These are phyloP conservation scores for Mormyrus iriodes DNA, from an alignment of 2,113 vertebrate genomes.

Conservation along the genomic window DNA sequence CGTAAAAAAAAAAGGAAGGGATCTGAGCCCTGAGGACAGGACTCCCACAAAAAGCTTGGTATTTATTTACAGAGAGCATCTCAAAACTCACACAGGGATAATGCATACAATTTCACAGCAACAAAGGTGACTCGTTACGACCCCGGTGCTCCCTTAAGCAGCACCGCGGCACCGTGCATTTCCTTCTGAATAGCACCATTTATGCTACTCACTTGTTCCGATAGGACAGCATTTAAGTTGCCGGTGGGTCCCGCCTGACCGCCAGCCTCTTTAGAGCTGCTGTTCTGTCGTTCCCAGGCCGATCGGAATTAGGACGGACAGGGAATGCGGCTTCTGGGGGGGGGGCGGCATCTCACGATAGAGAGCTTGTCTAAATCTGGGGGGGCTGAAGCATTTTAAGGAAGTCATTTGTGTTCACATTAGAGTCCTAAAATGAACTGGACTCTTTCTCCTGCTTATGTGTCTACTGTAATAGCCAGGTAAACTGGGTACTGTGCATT, in stretches of 20 bases:
- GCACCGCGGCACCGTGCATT: no score
- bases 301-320: not conserved
- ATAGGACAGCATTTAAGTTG: not conserved
- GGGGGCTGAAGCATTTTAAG: constrained; percentile 2
- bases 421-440: not conserved
- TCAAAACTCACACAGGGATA: not conserved
- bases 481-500: not conserved
- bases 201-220: not conserved
- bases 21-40: not conserved
- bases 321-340: not conserved
- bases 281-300: not conserved
- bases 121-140: not conserved
- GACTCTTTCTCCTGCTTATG: not conserved
- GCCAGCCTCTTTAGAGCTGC: not conserved
- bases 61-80: not conserved
- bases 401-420: not conserved
- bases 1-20: no score
- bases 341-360: not conserved
- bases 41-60: not conserved
- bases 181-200: not conserved
- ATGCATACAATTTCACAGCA: not conserved
- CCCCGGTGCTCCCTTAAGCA: not conserved
- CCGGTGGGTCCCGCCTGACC: not conserved
- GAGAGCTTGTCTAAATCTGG: not conserved
- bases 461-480: not conserved